Conservation (phyloP, 2,888 invertebrate genomes). For the Argyra leucocephala region DNA sequence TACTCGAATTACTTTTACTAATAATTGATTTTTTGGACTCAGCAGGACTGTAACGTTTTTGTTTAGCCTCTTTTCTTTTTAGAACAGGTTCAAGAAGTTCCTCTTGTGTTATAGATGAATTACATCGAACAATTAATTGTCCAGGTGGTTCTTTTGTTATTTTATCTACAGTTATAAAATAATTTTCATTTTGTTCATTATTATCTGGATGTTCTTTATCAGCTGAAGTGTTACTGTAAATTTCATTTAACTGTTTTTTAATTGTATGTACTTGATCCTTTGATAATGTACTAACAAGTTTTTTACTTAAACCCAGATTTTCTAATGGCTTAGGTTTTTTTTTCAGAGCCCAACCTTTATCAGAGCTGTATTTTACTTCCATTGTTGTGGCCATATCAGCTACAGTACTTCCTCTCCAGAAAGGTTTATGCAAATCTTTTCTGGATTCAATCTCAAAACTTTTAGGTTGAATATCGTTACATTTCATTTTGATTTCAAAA, state of each 20-base stretch:
- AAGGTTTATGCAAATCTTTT: conserved; percentile 66
- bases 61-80: conserved; percentile 35
- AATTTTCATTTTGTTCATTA: conserved; percentile 45
- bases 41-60: conserved; percentile 15
- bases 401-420: conserved; percentile 77
- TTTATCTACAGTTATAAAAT: conserved; percentile 51
- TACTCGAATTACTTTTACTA: conserved; percentile 10
- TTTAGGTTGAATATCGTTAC: conserved; percentile 43
- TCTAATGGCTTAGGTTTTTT: conserved; percentile 29
- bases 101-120: conserved; percentile 47
- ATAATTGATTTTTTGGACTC: conserved; percentile 10
- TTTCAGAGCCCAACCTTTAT: conserved; percentile 37
- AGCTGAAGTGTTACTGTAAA: conserved; percentile 54
- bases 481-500: conserved; percentile 53
- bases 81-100: conserved; percentile 39
- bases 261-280: conserved; percentile 73
- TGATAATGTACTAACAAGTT: conserved; percentile 74
- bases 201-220: conserved; percentile 29
- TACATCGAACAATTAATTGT: conserved; percentile 50
- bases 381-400: conserved; percentile 66
- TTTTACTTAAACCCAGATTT: conserved; percentile 58
- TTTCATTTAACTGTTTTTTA: conserved; percentile 70
- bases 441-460: conserved; percentile 42
- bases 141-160: conserved; percentile 36
- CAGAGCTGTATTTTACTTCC: conserved; percentile 50